Conservation (phyloP, 2,888 invertebrate species). For the Sepiola atlantica region DNA sequence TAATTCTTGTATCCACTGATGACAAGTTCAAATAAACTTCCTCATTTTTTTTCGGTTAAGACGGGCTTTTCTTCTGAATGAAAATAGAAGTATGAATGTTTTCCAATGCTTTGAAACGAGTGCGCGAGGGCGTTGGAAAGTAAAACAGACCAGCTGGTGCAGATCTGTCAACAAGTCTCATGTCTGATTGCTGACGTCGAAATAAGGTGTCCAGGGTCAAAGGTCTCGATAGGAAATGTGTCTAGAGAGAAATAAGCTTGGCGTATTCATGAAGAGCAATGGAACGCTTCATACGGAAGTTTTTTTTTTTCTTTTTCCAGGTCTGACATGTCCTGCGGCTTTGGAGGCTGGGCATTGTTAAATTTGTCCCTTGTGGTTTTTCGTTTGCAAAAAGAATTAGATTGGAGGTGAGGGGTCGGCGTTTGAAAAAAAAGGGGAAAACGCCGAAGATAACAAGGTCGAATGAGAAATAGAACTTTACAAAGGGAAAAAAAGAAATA, state of each 20-base stretch:
- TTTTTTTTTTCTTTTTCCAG: background rate
- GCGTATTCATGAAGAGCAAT: background rate
- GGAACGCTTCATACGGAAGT: background rate
- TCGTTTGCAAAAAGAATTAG: background rate
- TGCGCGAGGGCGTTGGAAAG: background rate
- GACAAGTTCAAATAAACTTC: background rate
- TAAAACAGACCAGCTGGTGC: slow-evolving; percentile 6
- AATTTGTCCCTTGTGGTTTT: slow-evolving; percentile 4
- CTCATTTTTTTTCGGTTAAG: background rate
- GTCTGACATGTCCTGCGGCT: slow-evolving; percentile 32
- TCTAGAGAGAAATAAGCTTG: background rate
- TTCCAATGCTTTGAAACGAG: background rate
- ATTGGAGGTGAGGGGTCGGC: too few species aligned
- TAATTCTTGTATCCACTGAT: background rate
- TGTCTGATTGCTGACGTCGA: background rate
- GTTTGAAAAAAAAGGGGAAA: background rate
- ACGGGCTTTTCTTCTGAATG: background rate
- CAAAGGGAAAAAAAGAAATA: background rate
- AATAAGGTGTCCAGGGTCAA: background rate
- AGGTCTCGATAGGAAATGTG: background rate
- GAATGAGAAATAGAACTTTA: too few species aligned
- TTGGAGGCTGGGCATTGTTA: background rate
- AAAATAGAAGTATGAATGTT: background rate
- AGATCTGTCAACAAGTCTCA: background rate
- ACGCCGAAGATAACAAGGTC: background rate